Base-by-base conservation (phyloP, 2,797 vertebrate genomes). In the Tragelaphus eurycerus region DNA sequence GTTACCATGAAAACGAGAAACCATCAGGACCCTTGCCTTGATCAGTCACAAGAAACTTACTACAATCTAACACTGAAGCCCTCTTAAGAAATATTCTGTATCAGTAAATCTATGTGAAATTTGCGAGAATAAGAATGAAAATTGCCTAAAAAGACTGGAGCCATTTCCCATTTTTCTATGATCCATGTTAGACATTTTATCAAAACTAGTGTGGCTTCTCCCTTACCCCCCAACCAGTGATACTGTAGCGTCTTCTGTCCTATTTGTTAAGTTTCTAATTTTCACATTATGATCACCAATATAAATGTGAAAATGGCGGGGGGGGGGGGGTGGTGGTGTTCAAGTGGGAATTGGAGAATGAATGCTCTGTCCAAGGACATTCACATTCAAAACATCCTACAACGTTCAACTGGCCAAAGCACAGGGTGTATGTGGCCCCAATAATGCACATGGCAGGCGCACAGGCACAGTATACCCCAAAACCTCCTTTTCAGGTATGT, bases 1-100 rank as follows among this genome's bases (percentile, higher is more conserved):
- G 43, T 96, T 90, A 94, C 31, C 82, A 82, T 86, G 91, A 94
- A 95, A 93, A 94, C 0, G 54, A 89, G 98, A 98, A 97, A 96
- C 89, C 21, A 15, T 71, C 2, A 84, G 94, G 97, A 86, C 71
- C 88, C 97, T 96, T 91, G 95, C 50, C 2, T 87, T 52, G 7
- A 89, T 52, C 95, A 50, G 52, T 43, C 79, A 90, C 2, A 96
- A 97, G 93, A 64, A 92, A 85, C 87, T 52, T 82, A 95, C 96
- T 92, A 89, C 43, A 97, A 93, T 84, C 67, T 96, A 95, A 85
- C 16, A 97, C 82, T 97, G 96, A 97, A 90, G 7, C 57, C 23
- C 43, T 82, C 64, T 81, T 38, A 52, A 92, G 79, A 85, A 89
- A 86, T 83, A 91, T 29, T 93, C 67, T 85, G 23, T 82, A 62